A percentile compares a stretch with the other conserved stretches of the same genome.
phyloP scores from a whole-genome alignment of 2,797 vertebrate species.

The Pempheris klunzingeri region DNA sequence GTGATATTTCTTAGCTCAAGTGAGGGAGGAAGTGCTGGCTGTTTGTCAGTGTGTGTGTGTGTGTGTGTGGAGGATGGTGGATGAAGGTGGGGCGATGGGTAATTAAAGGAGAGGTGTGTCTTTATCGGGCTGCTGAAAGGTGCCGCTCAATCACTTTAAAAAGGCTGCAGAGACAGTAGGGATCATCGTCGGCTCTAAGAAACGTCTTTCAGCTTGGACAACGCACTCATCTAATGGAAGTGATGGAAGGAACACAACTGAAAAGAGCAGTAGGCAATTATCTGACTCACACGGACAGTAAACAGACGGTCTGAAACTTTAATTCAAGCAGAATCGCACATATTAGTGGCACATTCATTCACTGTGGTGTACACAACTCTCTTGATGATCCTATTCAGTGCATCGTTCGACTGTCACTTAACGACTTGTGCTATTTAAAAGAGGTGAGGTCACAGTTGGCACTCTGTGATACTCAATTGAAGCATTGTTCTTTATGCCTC shows the following conservation, averaged over 20 bases:
- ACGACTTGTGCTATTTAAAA: slow-evolving; percentile 65
- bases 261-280: slow-evolving; percentile 30
- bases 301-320: slow-evolving; percentile 18
- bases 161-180: slow-evolving; percentile 12
- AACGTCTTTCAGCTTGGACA: slow-evolving; percentile 12
- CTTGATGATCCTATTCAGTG: slow-evolving; percentile 39
- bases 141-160: slow-evolving; percentile 43
- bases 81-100: slow-evolving; percentile 36
- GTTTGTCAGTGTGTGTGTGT: slow-evolving; percentile 35
- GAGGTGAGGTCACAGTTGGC: slow-evolving; percentile 62
- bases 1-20: slow-evolving; percentile 43
- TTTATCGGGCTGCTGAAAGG: slow-evolving; percentile 47
- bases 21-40: slow-evolving; percentile 53
- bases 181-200: slow-evolving; percentile 19
- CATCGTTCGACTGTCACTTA: slow-evolving; percentile 22
- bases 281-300: slow-evolving; percentile 36
- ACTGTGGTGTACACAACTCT: slow-evolving; percentile 16
- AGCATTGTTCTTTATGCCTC: slow-evolving; percentile 60
- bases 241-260: slow-evolving; percentile 10
- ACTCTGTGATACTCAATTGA: slow-evolving; percentile 56
- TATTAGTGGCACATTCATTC: slow-evolving; percentile 25
- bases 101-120: slow-evolving; percentile 23
- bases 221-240: slow-evolving; percentile 16
- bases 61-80: slow-evolving; percentile 45
- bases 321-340: slow-evolving; percentile 24